Evolutionary conservation across 2,797 vertebrate species (phyloP), one percentile per base, ranked within the genome.

Genomic region (Lophotriccus pileatus): DNA sequence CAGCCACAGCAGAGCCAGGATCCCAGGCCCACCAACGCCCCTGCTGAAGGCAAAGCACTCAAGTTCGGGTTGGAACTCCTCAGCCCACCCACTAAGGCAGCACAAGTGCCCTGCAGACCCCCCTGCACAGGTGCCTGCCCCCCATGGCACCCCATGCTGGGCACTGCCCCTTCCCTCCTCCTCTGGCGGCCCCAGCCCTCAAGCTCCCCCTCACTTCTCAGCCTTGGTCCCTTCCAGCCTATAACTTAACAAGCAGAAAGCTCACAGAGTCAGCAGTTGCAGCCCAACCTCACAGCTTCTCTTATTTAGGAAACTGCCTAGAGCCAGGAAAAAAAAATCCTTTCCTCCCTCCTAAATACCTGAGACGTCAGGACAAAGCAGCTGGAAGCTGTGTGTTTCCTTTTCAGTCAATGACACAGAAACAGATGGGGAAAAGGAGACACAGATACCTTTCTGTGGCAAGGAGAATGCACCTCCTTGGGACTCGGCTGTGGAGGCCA

Each of bases 381-480:
- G 66, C 63, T 32, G 14, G 19, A 21, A 60, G 27, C 0, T 4
- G 1, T 1, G 2, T 1, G 3, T 34, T 76, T 55, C n/a, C 17
- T 1, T 44, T 60, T 23, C 53, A 17, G 8, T 2, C 12, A 3
- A 7, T 18, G 14, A 37, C 21, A 37, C 23, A 53, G 4, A 2
- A 43, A n/a, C 12, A 83, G 15, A 53, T 17, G 9, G 19, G 3
- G n/a, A 1, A 39, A 24, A 34, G 25, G 18, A 64, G 22, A 37
- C 27, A 66, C 8, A 11, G 20, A 2, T 12, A 16, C 21, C 6
- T 16, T 23, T 2, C 1, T 3, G 19, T 3, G 5, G 49, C 30
- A 52, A 56, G 36, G 53, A 62, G 16, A 50, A 1, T 10, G 36
- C 30, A 44, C 11, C 24, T 30, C 37, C 43, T 14, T 34, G 32